Conservation (phyloP, 2,888 invertebrate genomes). For the Bombylius major region DNA sequence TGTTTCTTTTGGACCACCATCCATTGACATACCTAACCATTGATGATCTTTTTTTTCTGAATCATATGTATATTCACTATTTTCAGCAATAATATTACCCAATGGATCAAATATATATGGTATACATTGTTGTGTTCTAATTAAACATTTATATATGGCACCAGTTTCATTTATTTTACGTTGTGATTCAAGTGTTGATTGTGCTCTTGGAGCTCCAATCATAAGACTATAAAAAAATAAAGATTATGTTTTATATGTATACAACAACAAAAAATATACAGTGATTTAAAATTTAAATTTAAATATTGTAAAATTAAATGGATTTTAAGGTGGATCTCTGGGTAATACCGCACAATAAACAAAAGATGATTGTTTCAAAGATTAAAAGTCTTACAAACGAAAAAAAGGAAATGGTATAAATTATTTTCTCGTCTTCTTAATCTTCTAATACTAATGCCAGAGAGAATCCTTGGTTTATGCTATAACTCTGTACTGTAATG, state of each 20-base stretch:
- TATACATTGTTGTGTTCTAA: constrained; percentile 25
- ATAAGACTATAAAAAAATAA: constrained; percentile 33
- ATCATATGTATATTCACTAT: constrained; percentile 26
- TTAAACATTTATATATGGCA: constrained; percentile 40
- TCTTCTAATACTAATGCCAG: no score
- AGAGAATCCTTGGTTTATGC: no score
- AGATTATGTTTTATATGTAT: neutral
- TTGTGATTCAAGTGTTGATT: constrained; percentile 35
- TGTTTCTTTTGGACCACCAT: constrained; percentile 33
- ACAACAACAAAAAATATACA: no score
- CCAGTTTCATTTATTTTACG: constrained; percentile 39
- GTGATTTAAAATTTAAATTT: no score
- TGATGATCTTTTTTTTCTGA: constrained; percentile 35
- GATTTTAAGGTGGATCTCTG: no score
- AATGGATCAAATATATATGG: constrained; percentile 32
- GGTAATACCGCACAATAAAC: no score
- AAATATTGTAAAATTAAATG: no score
- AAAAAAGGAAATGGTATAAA: no score
- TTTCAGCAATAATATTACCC: constrained; percentile 27
- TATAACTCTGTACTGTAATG: no score
- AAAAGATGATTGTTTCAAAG: no score
- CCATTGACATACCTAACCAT: constrained; percentile 42
- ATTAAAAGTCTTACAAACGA: no score
- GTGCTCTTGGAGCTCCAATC: constrained; percentile 43
- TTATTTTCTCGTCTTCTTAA: no score